Evolutionary conservation across 2,888 invertebrate species (phyloP).

Genomic region (Drosophila nigricruria): DNA sequence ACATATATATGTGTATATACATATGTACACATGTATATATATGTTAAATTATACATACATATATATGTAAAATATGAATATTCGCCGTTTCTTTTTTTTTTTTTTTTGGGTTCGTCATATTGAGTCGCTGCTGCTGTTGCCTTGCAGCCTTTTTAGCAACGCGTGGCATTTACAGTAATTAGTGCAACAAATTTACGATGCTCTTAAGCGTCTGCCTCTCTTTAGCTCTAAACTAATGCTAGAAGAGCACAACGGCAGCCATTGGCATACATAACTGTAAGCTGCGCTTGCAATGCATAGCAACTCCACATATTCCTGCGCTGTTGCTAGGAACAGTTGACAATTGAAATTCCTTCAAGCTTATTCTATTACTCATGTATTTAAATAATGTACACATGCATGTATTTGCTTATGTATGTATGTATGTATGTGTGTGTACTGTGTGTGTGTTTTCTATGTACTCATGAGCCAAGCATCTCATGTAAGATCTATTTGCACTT

Average conservation of each 20-base stretch:
- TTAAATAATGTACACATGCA: neutral
- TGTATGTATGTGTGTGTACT: neutral
- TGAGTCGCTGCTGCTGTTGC: slow-evolving; percentile 3
- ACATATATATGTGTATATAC: neutral
- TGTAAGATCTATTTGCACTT: slow-evolving; percentile 61
- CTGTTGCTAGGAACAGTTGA: neutral
- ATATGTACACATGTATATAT: neutral
- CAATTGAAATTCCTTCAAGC: slow-evolving; percentile 1
- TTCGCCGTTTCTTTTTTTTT: slow-evolving; percentile 32
- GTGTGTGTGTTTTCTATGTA: slow-evolving; percentile 34
- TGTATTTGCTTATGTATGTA: neutral
- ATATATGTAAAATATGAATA: slow-evolving; percentile 27
- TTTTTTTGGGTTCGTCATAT: slow-evolving; percentile 22
- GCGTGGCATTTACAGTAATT: slow-evolving; percentile 26
- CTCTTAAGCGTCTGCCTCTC: slow-evolving; percentile 10
- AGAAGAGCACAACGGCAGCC: neutral
- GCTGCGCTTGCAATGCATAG: neutral
- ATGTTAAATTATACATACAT: slow-evolving; percentile 3
- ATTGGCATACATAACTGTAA: neutral
- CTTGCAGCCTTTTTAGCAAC: slow-evolving; percentile 14
- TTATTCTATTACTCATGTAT: slow-evolving; percentile 7
- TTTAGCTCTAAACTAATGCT: neutral
- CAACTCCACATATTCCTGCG: neutral
- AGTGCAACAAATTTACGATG: neutral
- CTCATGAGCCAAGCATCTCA: slow-evolving; percentile 27